Evolutionary conservation across 2,888 invertebrate species (phyloP), one percentile per base, ranked within the genome.

Genomic region (Dinocampus coccinellae): DNA sequence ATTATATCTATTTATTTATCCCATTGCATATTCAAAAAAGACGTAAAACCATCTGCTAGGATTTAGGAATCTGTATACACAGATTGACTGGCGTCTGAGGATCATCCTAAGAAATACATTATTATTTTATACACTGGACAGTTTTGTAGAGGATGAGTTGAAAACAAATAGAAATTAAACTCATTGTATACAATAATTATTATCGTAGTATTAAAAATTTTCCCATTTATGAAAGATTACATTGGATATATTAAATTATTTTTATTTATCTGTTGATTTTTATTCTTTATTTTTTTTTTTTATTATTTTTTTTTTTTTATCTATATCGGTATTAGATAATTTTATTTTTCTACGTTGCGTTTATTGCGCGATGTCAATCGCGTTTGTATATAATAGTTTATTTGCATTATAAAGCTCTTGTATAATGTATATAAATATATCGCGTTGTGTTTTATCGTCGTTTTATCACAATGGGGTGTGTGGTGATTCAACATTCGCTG

Each of bases 341-440:
- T 29, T 7, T 29, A 29, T 4, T 29, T 29, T 3, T n/a, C n/a
- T n/a, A n/a, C 7, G 29, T 29, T 29, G 29, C 7, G 29, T n/a
- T 39, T 39, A 39, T n/a, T 13, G 4, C 13, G 55, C 11, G 55
- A 65, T 65, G 53, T 34, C 53, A 24, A 34, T 52, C 13, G 53
- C 52, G 42, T 71, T 70, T 36, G 72, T 69, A 67, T 73, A 70
- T 66, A 61, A 70, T 72, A 75, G 73, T 78, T 76, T 81, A 81
- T 81, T 81, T 81, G 81, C 80, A 81, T 81, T 76, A 80, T 81
- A 81, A 80, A 81, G 81, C 78, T 72, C 58, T 57, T 29, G 61
- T 72, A 71, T 73, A 76, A 72, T 39, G n/a, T n/a, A n/a, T n/a
- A 13, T 39, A n/a, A 3, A 13, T 39, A n/a, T 39, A 68, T 67